Evolutionary conservation across 2,888 invertebrate species (phyloP).

Genomic region (Agonopterix alstromeriana): DNA sequence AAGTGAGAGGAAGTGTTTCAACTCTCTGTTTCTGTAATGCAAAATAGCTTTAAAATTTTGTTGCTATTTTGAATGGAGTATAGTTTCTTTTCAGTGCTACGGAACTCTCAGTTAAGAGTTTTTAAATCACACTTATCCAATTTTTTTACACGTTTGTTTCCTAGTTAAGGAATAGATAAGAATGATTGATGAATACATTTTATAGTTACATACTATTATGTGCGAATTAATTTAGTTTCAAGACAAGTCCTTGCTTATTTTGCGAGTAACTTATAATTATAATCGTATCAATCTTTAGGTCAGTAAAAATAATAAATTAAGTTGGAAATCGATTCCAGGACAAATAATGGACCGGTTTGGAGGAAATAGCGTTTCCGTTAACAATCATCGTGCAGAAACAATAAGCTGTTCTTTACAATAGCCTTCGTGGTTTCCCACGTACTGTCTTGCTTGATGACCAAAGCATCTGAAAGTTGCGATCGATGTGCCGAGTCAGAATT

Average conservation of each 20-base stretch:
- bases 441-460: no score
- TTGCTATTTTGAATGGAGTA: no score
- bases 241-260: conserved; percentile 24
- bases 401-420: conserved; percentile 29
- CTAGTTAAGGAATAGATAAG: conserved; percentile 48
- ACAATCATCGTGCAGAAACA: conserved; percentile 54
- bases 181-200: conserved; percentile 44
- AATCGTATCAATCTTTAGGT: conserved; percentile 48
- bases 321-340: conserved; percentile 22
- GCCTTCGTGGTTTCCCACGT: conserved; percentile 39
- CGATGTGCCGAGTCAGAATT: no score
- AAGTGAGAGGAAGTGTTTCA: no score
- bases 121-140: conserved; percentile 7
- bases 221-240: conserved; percentile 32
- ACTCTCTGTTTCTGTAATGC: no score
- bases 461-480: no score
- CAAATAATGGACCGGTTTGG: conserved; percentile 49
- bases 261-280: conserved; percentile 40
- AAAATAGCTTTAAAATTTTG: no score
- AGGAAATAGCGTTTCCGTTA: conserved; percentile 57
- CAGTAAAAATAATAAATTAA: conserved; percentile 16
- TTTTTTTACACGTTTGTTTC: conserved; percentile 38
- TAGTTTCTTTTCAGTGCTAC: no score
- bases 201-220: conserved; percentile 18
- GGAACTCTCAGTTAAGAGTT: no score